Evolutionary conservation across 2,113 vertebrate species (phyloP).

Genomic region (Aegypius monachus): DNA sequence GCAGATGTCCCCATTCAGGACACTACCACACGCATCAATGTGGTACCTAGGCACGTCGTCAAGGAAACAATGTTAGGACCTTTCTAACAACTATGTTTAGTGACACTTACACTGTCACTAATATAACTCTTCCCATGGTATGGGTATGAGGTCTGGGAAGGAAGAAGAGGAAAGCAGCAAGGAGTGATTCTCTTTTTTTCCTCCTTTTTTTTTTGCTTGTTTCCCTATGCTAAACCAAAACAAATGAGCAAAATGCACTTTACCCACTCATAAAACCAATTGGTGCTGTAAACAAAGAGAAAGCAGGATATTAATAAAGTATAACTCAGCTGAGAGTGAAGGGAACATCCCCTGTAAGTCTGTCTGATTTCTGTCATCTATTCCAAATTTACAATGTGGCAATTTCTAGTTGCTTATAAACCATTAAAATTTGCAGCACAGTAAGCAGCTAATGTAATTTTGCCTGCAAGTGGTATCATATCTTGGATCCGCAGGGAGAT

Average conservation of each 20-base stretch:
- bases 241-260: neutral
- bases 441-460: constrained; percentile 52
- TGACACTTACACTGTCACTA: neutral
- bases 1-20: neutral
- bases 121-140: neutral
- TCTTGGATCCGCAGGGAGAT: constrained; percentile 9
- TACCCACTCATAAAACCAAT: neutral
- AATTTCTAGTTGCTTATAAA: constrained; percentile 23
- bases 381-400: constrained; percentile 12
- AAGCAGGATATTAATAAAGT: constrained; percentile 2
- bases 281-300: neutral
- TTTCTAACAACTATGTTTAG: neutral
- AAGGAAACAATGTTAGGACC: neutral
- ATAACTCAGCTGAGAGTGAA: neutral
- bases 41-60: neutral
- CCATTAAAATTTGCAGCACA: constrained; percentile 54
- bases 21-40: neutral
- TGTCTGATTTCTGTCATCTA: constrained; percentile 5
- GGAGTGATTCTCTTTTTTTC: neutral
- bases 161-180: neutral
- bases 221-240: neutral
- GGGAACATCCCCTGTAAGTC: neutral
- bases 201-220: neutral
- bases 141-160: neutral
- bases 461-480: constrained; percentile 46